A percentile compares a stretch with the other conserved stretches of the same genome.
Evolutionary conservation across 2,113 vertebrate species (phyloP).

Genomic region (Limanda limanda): DNA sequence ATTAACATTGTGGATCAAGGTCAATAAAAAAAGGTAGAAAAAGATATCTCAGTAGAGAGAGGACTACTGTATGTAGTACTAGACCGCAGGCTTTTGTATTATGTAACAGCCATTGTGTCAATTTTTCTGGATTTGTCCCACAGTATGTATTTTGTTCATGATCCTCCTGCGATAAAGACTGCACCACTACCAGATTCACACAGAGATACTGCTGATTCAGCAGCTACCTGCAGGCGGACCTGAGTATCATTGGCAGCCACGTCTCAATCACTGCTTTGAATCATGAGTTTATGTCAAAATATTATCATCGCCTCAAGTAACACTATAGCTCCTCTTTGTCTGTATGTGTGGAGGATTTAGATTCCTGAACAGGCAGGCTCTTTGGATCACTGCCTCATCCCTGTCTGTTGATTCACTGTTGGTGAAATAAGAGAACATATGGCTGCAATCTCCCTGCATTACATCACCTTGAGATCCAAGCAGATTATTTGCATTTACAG

Average conservation of each 20-base stretch:
- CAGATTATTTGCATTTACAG: slow-evolving; percentile 51
- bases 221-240: slow-evolving; percentile 40
- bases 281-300: slow-evolving; percentile 49
- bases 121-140: slow-evolving; percentile 32
- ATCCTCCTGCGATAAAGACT: background rate
- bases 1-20: slow-evolving; percentile 32
- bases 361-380: slow-evolving; percentile 58
- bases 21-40: no score
- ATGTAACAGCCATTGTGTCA: slow-evolving; percentile 27
- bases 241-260: slow-evolving; percentile 7
- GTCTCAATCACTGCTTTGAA: slow-evolving; percentile 32
- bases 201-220: slow-evolving; percentile 40
- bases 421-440: slow-evolving; percentile 77
- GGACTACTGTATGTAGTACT: background rate
- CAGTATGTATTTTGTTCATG: slow-evolving; percentile 18
- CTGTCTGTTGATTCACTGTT: slow-evolving; percentile 74
- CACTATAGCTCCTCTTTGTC: slow-evolving; percentile 17
- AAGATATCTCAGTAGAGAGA: background rate
- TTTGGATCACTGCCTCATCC: slow-evolving; percentile 62
- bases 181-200: slow-evolving; percentile 9
- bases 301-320: slow-evolving; percentile 43
- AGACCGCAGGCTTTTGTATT: slow-evolving; percentile 36
- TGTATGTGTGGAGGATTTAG: slow-evolving; percentile 46
- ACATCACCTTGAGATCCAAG: slow-evolving; percentile 74
- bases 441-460: slow-evolving; percentile 69